Evolutionary conservation across 2,113 vertebrate genomes (phyloP), one percentile per base, ranked within the genome.

Genomic region (Gadus macrocephalus): DNA sequence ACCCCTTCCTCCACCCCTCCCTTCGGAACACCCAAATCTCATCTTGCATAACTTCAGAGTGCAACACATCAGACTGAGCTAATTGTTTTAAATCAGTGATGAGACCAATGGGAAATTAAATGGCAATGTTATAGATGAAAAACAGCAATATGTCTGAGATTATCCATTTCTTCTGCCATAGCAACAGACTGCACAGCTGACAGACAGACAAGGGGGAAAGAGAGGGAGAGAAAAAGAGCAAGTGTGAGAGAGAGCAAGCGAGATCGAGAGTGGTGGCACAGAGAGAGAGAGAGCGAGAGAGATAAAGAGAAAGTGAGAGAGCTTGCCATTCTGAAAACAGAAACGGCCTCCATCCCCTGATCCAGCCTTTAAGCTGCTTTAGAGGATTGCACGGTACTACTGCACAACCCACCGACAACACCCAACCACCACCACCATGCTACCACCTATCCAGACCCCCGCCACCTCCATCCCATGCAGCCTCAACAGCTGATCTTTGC

Each of bases 281-380:
- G 7, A 27, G 20, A 62, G 7, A 27, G 20, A 62, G 20, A 27
- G 22, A 28, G 61, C 1, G 60, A 11, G 22, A 62, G 61, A 62
- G 16, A 58, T n/a, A 63, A 66, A 70, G 60, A 16, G 65, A 76
- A 58, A 70, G 74, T 15, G 71, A 35, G 62, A 64, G 62, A 38
- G 63, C 15, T n/a, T 58, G 55, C 67, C 75, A 82, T 78, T 72
- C 79, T 82, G 86, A 78, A 87, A 86, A 88, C 82, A 79, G 81
- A 90, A 83, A 87, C 67, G 72, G 79, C 85, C 81, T 87, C 82
- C 73, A 82, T 80, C 84, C 69, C 80, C 74, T 68, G 73, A 85
- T 88, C 87, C 87, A 92, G 89, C 88, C 82, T 84, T 87, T 92
- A 91, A 92, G 90, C 91, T 90, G 89, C 90, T 92, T 92, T 89